Conservation (phyloP, 2,797 vertebrate species). For the Sciaenops ocellatus region DNA sequence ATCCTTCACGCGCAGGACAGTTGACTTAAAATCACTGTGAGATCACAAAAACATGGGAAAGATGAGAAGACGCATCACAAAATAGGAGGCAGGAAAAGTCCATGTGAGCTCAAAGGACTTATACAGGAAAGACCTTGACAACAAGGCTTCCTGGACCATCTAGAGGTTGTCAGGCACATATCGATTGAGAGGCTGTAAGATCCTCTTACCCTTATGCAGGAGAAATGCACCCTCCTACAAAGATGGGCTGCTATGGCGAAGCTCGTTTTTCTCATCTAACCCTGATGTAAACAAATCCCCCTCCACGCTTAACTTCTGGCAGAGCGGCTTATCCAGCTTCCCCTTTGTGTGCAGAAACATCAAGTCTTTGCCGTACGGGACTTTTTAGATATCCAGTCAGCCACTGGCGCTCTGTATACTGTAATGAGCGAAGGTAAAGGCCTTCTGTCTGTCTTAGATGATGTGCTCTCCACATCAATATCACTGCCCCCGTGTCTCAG, state of each 20-base stretch:
- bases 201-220: constrained; percentile 60
- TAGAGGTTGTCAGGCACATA: constrained; percentile 38
- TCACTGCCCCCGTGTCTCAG: constrained; percentile 41
- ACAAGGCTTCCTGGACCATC: constrained; percentile 20
- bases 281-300: constrained; percentile 41
- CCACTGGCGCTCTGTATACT: constrained; percentile 9
- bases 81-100: neutral
- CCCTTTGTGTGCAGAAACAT: constrained; percentile 30
- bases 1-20: constrained; percentile 11
- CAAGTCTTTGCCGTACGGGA: neutral
- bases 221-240: constrained; percentile 37
- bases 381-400: neutral
- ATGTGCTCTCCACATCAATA: constrained; percentile 30
- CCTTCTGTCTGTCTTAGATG: constrained; percentile 27
- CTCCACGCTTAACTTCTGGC: constrained; percentile 18
- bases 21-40: constrained; percentile 58
- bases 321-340: constrained; percentile 27
- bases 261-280: constrained; percentile 37
- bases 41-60: neutral
- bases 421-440: constrained; percentile 20
- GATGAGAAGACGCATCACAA: neutral
- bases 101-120: neutral
- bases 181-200: constrained; percentile 59
- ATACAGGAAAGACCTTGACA: constrained; percentile 33
- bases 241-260: constrained; percentile 1